Evolutionary conservation across 2,113 vertebrate species (phyloP), one percentile per base, ranked within the genome.

Genomic region (Ageneiosus marmoratus): DNA sequence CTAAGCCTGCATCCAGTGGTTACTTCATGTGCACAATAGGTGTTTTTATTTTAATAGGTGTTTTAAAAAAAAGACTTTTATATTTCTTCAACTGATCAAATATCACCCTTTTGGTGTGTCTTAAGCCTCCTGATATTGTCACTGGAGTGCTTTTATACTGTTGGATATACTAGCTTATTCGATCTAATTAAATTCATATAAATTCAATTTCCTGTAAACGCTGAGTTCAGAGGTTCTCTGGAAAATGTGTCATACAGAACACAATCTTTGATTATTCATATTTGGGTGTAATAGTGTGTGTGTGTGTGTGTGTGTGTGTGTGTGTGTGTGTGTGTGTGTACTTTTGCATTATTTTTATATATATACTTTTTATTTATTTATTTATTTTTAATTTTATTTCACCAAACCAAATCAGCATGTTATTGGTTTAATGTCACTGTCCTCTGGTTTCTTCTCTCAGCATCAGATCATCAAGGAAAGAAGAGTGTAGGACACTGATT

Each of bases 21-120:
- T 58, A 73, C 76, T 37, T 69, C 67, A 56, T 29, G 46, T 44
- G 69, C 58, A 69, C 83, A 85, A 20, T 48, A 37, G 32, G 67
- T 69, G 78, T 70, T 82, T 87, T 80, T 27, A 69, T 63, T n/a
- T n/a, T n/a, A 85, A 20, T 48, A 37, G 32, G 67, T 69, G 78
- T 70, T 82, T 87, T 80, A 72, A 60, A n/a, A 77, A 51, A 72
- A 63, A 82, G 53, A 82, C 3, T 56, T 4, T n/a, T n/a, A n/a
- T 80, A 50, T 73, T 83, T 73, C n/a, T 74, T 24, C 74, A 34
- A 81, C 62, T 77, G 69, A 81, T 83, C 58, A 81, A 50, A 77
- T 70, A 78, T 58, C 55, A 58, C 32, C n/a, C 46, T 80, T 72
- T 20, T 51, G n/a, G 15, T 51, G 27, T 48, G 11, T 46, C n/a